A percentile compares a stretch with the other conserved stretches of the same genome.
phyloP scores from a whole-genome alignment of 2,888 invertebrate species.

The Lepidochitona cinerea region DNA sequence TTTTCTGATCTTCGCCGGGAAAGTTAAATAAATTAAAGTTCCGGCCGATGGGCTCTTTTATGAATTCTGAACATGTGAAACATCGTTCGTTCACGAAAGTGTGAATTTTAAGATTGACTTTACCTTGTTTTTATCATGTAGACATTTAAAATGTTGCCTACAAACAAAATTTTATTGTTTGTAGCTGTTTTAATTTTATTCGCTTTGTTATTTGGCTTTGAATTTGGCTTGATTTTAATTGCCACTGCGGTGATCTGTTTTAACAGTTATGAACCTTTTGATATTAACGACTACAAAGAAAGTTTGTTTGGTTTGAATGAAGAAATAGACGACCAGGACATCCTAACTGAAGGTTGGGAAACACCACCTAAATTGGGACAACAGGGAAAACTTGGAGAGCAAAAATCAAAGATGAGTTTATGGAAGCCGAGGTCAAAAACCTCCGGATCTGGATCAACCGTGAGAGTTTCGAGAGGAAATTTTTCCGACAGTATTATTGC shows the following conservation, averaged over 20 bases:
- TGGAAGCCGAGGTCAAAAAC: slow-evolving; percentile 1
- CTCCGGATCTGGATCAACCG: background rate
- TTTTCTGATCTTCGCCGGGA: background rate
- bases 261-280: background rate
- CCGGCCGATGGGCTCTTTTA: too few relatives aligned
- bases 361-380: background rate
- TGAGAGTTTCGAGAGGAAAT: background rate
- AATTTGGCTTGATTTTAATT: background rate
- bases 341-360: background rate
- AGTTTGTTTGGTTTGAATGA: background rate
- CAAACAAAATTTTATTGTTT: slow-evolving; percentile 1
- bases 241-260: background rate
- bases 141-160: background rate
- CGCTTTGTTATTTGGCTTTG: background rate
- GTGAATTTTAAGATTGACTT: background rate
- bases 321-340: background rate
- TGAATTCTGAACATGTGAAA: too few relatives aligned
- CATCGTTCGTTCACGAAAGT: background rate
- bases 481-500: background rate
- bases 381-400: background rate
- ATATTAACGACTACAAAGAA: background rate
- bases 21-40: too few relatives aligned
- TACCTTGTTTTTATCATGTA: slow-evolving; percentile 1
- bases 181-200: background rate
- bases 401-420: background rate